These are phyloP conservation scores for Physella acuta DNA, from an alignment of 1,140 invertebrate species.

Conservation along the genomic window DNA sequence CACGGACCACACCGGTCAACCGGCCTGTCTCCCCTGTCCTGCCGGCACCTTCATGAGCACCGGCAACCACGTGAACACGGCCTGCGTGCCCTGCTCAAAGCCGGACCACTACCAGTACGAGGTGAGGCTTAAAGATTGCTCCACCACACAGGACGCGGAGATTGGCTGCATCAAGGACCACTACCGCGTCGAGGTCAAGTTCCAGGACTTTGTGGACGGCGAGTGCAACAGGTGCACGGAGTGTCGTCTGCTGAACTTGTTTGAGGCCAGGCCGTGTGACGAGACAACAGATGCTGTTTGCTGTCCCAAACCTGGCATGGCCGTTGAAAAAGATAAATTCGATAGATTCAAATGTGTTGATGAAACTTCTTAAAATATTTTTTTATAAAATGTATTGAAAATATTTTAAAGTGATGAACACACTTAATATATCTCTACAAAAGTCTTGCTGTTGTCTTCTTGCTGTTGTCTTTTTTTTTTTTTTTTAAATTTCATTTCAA, in stretches of 20 bases:
- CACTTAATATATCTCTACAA: too few species aligned
- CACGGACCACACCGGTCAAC: neutral
- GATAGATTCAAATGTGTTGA: neutral
- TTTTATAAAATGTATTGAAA: too few species aligned
- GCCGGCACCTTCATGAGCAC: neutral
- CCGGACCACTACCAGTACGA: neutral
- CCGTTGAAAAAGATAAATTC: neutral
- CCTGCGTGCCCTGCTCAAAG: neutral
- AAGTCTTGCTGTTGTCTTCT: too few species aligned
- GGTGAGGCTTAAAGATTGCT: neutral
- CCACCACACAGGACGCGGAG: neutral
- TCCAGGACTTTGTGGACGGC: neutral
- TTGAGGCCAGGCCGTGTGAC: neutral
- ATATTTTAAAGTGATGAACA: too few species aligned
- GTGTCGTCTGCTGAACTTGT: neutral
- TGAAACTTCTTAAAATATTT: too few species aligned
- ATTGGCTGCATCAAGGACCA: neutral
- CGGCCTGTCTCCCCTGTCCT: neutral
- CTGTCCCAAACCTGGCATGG: neutral
- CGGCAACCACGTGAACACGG: neutral
- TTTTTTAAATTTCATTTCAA: too few species aligned
- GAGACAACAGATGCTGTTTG: neutral
- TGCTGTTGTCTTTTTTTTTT: too few species aligned
- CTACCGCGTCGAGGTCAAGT: neutral
- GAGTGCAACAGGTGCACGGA: neutral